Evolutionary conservation across 2,888 invertebrate genomes (phyloP), one percentile per base, ranked within the genome.

Genomic region (Pteria penguin): DNA sequence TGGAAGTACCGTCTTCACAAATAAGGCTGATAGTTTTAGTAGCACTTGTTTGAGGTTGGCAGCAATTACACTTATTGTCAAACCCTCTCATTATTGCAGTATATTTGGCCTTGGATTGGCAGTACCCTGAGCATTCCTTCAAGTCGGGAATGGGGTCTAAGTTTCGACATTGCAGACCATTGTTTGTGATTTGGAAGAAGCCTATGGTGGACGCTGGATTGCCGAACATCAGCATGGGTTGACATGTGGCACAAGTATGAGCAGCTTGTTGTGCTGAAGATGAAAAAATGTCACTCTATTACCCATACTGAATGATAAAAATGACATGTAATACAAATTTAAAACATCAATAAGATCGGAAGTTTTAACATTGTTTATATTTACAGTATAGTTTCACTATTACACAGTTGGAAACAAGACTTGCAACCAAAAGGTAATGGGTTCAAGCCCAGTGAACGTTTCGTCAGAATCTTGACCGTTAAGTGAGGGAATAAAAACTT

Each of bases 111-210:
- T 68, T 67, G 0, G 88, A 87, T 22, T 76, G 82, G 67, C 88
- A 89, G 75, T 81, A 83, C 4, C 89, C 88, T n/a, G 85, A 80
- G 69, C 89, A 89, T 66, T 87, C 84, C 60, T 68, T 82, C 24
- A 89, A 81, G 61, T 87, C 87, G 11, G 73, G 65, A 18, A 89
- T 74, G 4, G 84, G 82, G n/a, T 81, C 78, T 4, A 67, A 66
- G 67, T 89, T 89, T 72, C 82, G 61, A 74, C 89, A 89, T 4
- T 76, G 45, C 24, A 79, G 81, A 26, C 83, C 77, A 29, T 78
- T 79, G 75, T 84, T 78, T 45, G 22, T 70, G n/a, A 85, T 78
- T 45, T 75, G 79, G 83, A 89, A 87, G 79, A 81, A 86, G 22
- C 87, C 87, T 8, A 89, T 73, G 24, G 84, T 82, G 4, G 84